Percentiles rank a stretch among this genome's conserved stretches.
phyloP scores from a whole-genome alignment of 2,797 vertebrate species.

The Rhodeus uyekii region DNA sequence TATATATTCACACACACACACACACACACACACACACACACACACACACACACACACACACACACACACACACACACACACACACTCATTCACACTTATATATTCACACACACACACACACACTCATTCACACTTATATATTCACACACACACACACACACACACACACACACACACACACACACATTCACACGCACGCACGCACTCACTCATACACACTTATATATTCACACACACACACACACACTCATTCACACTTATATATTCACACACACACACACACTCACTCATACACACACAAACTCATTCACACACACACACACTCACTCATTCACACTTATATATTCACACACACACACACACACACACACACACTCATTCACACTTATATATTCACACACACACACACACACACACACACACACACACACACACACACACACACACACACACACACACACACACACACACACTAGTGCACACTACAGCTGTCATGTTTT shows the following conservation, averaged over 20 bases:
- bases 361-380: conserved; percentile 5
- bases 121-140: no score
- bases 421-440: neutral
- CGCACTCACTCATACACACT: no score
- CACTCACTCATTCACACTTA: no score
- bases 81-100: no score
- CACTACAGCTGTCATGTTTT: neutral
- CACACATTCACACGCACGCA: neutral
- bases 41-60: neutral
- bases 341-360: neutral
- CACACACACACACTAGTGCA: neutral
- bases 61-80: neutral
- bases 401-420: neutral
- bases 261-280: neutral
- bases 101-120: conserved; percentile 3
- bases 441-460: neutral
- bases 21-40: neutral
- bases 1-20: conserved; percentile 5
- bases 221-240: conserved; percentile 9
- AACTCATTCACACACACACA: conserved; percentile 9
- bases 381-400: no score
- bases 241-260: no score
- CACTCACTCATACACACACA: no score
- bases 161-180: neutral
- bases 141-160: neutral